These are phyloP conservation scores for Fulmarus glacialis DNA, from an alignment of 2,113 vertebrate species.

Conservation along the genomic window DNA sequence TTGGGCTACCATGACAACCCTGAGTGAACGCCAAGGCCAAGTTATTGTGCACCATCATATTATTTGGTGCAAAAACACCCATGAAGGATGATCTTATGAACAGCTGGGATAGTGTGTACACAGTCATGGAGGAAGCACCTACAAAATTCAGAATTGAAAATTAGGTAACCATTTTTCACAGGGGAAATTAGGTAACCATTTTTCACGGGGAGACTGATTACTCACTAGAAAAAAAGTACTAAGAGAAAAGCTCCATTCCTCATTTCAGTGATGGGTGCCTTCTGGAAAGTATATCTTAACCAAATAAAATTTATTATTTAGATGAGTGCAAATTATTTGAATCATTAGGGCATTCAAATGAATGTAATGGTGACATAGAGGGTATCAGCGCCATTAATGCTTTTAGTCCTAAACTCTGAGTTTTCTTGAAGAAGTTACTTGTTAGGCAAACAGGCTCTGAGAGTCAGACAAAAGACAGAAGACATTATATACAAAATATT, in stretches of 20 bases:
- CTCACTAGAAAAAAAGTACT: not conserved
- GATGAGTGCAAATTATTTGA: not conserved
- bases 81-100: accelerated
- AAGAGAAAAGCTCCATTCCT: not conserved
- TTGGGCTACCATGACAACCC: not conserved
- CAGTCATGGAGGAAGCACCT: not conserved
- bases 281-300: not conserved
- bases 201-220: not conserved
- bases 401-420: not conserved
- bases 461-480: not conserved
- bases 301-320: not conserved
- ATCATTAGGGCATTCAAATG: not conserved
- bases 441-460: not conserved
- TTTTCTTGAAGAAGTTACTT: not conserved
- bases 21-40: not conserved
- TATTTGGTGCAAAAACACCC: not conserved
- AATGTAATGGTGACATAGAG: not conserved
- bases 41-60: not conserved
- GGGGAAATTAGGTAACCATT: not conserved
- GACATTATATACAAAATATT: not conserved
- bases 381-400: not conserved
- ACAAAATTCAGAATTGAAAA: not conserved
- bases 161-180: not conserved
- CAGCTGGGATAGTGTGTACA: not conserved
- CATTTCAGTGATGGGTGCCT: not conserved